Conservation (phyloP, 2,113 vertebrate genomes). For the Dasyornis broadbenti region DNA sequence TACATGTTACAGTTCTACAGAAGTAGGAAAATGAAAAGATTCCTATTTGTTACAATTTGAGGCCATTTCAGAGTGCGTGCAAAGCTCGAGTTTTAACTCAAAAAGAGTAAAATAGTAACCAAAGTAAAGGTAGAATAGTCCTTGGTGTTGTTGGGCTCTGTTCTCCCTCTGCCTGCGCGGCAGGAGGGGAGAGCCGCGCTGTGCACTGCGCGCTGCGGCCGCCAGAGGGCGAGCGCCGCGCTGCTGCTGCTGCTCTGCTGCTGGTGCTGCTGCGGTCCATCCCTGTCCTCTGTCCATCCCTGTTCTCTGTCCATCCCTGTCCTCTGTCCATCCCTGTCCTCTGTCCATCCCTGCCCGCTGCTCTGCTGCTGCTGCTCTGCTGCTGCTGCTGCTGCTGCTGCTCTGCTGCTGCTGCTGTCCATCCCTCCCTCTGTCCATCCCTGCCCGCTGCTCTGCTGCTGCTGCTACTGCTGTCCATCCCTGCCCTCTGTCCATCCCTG, state of each 20-base stretch:
- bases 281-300: neutral
- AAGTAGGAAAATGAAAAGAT: neutral
- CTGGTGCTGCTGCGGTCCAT: neutral
- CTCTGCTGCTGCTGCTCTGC: neutral
- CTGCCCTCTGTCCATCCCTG: neutral
- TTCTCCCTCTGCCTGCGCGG: neutral
- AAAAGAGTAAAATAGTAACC: neutral
- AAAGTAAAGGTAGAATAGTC: rapidly evolving
- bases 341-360: no score
- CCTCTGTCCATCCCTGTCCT: neutral
- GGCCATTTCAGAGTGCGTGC: neutral
- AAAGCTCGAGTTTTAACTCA: neutral
- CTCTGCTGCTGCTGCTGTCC: no score
- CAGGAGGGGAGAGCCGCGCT: neutral
- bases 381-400: neutral
- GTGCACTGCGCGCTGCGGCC: neutral
- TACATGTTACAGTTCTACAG: no score
- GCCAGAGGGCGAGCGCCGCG: neutral
- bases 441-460: no score
- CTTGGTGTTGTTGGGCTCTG: rapidly evolving
- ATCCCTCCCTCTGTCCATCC: neutral
- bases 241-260: neutral
- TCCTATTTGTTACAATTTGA: neutral
- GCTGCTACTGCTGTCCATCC: rapidly evolving
- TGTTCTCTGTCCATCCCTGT: neutral